A percentile compares a stretch with the other conserved stretches of the same genome.
phyloP scores from a whole-genome alignment of 2,113 vertebrate species.

The Ammodytes dubius region DNA sequence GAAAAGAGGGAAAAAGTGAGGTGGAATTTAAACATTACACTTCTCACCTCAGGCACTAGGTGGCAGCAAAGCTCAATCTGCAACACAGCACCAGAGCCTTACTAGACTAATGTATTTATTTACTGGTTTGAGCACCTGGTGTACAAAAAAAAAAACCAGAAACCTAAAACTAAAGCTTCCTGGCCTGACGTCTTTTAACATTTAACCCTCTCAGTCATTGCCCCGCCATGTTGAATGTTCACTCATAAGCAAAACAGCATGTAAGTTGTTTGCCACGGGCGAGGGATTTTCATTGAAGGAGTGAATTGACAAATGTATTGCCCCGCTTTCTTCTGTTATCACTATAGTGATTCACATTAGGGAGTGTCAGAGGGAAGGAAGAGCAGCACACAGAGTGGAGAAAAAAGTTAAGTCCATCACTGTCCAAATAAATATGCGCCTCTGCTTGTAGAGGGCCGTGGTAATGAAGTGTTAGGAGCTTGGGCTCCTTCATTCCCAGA shows the following conservation, averaged over 20 bases:
- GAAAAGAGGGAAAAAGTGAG: not conserved
- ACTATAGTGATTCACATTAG: slow-evolving; percentile 48
- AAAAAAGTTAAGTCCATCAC: slow-evolving; percentile 38
- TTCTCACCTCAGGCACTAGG: slow-evolving; percentile 67
- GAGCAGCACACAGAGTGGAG: not conserved
- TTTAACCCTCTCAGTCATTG: slow-evolving; percentile 7
- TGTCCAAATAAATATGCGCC: slow-evolving; percentile 56
- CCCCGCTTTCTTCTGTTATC: slow-evolving; percentile 24
- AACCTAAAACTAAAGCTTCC: not conserved
- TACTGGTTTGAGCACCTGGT: not conserved
- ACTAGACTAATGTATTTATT: not conserved
- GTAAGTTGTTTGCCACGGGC: not conserved
- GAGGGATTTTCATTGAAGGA: slow-evolving; percentile 21
- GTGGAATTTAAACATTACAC: not conserved
- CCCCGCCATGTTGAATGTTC: not conserved
- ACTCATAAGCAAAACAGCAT: not conserved
- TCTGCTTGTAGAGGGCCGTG: not conserved
- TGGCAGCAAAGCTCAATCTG: slow-evolving; percentile 69
- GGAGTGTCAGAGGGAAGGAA: slow-evolving; percentile 10
- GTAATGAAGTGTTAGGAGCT: slow-evolving; percentile 33
- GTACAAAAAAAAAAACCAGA: not conserved
- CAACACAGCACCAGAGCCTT: not conserved
- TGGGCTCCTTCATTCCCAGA: not conserved
- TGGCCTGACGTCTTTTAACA: not conserved
- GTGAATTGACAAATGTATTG: slow-evolving; percentile 15